Evolutionary conservation across 2,888 invertebrate species (phyloP).

Genomic region (Clunio marinus): DNA sequence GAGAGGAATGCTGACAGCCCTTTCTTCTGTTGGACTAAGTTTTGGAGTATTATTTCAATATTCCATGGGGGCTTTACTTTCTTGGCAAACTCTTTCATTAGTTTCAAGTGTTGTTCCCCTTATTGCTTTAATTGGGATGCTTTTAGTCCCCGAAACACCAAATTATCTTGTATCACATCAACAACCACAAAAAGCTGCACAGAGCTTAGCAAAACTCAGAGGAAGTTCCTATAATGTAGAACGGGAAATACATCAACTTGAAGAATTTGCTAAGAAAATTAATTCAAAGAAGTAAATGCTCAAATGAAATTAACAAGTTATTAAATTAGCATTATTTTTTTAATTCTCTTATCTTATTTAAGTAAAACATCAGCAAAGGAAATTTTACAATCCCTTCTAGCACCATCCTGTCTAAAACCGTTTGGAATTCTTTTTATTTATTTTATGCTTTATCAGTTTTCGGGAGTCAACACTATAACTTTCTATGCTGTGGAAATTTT

Average conservation of each 20-base stretch:
- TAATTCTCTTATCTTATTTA: slow-evolving; percentile 20
- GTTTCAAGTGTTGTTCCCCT: slow-evolving; percentile 61
- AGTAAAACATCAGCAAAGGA: slow-evolving; percentile 48
- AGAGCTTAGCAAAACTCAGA: slow-evolving; percentile 57
- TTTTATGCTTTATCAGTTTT: slow-evolving; percentile 67
- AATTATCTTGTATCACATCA: slow-evolving; percentile 63
- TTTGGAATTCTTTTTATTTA: slow-evolving; percentile 60
- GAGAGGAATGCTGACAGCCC: slow-evolving; percentile 68
- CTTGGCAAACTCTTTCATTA: slow-evolving; percentile 63
- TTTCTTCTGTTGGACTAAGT: slow-evolving; percentile 68
- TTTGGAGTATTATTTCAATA: slow-evolving; percentile 65
- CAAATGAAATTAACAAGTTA: slow-evolving; percentile 8
- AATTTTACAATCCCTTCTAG: slow-evolving; percentile 56
- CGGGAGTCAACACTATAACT: slow-evolving; percentile 65
- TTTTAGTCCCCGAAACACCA: slow-evolving; percentile 67
- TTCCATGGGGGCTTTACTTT: slow-evolving; percentile 57
- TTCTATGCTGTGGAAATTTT: slow-evolving; percentile 67
- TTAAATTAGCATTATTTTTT: neutral
- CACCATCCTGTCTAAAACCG: slow-evolving; percentile 62
- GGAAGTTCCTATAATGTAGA: slow-evolving; percentile 61
- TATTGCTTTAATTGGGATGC: slow-evolving; percentile 58
- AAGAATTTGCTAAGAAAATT: slow-evolving; percentile 60
- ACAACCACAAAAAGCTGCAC: slow-evolving; percentile 58
- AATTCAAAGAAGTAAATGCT: slow-evolving; percentile 53
- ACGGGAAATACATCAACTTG: slow-evolving; percentile 59